Conservation (phyloP, 2,888 invertebrate genomes). For the Phengaris alcon region DNA sequence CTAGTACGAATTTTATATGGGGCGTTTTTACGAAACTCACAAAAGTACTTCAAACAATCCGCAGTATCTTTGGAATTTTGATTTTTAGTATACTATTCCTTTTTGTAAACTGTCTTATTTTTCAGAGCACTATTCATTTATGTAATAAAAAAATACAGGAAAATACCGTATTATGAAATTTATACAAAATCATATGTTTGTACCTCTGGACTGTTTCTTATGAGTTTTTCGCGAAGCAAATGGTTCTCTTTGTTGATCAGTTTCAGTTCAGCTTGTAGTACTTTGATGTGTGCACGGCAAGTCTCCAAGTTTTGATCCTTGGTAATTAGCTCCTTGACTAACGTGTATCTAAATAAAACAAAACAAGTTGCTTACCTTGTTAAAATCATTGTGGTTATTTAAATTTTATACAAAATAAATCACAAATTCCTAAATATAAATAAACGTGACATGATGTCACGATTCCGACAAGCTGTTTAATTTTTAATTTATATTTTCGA, state of each 20-base stretch:
- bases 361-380: constrained; percentile 46
- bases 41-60: no score
- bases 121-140: no score
- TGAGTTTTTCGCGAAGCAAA: constrained; percentile 76
- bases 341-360: constrained; percentile 78
- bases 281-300: constrained; percentile 80
- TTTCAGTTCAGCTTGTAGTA: constrained; percentile 82
- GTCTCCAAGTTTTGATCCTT: constrained; percentile 82
- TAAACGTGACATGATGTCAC: constrained; percentile 20
- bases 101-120: no score
- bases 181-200: constrained; percentile 4
- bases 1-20: no score
- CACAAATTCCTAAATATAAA: not conserved
- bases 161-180: not conserved
- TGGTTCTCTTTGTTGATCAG: constrained; percentile 81
- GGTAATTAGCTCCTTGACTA: constrained; percentile 82
- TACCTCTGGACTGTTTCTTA: constrained; percentile 63
- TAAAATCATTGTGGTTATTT: constrained; percentile 47
- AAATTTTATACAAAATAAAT: constrained; percentile 24
- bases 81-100: no score
- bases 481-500: not conserved
- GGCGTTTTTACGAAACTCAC: no score
- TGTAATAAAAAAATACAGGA: no score
- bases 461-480: not conserved
- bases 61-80: no score